Percentiles rank a stretch among this genome's conserved stretches.
phyloP scores from a whole-genome alignment of 2,888 invertebrate species.

The Alloscopus bannaensis region DNA sequence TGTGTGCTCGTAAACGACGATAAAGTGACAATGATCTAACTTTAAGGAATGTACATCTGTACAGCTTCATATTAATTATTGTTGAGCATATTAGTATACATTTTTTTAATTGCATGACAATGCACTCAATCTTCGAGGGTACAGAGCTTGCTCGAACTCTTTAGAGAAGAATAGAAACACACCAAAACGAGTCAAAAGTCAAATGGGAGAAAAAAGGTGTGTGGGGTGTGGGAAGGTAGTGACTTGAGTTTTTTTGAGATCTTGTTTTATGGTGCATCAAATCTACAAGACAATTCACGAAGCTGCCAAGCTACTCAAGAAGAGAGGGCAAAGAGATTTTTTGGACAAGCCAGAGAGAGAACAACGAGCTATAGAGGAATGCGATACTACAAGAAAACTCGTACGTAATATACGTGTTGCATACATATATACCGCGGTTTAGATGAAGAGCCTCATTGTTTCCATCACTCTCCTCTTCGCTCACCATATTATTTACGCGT shows the following conservation, averaged over 20 bases:
- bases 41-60: too few relatives aligned
- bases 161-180: not conserved
- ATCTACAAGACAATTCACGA: conserved; percentile 58
- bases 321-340: conserved; percentile 40
- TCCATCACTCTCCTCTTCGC: conserved; percentile 51
- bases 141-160: not conserved
- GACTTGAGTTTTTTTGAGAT: too few relatives aligned
- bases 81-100: too few relatives aligned
- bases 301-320: conserved; percentile 54
- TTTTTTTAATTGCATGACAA: too few relatives aligned
- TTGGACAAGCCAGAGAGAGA: conserved; percentile 39
- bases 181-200: too few relatives aligned
- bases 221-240: conserved; percentile 60
- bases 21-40: too few relatives aligned
- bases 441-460: conserved; percentile 52
- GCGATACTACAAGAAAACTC: too few relatives aligned
- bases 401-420: too few relatives aligned
- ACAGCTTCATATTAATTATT: too few relatives aligned
- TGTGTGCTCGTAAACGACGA: too few relatives aligned
- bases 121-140: too few relatives aligned
- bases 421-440: conserved; percentile 10
- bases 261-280: conserved; percentile 59
- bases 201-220: conserved; percentile 43
- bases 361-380: conserved; percentile 10
- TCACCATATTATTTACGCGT: conserved; percentile 33